Evolutionary conservation across 2,113 vertebrate species (phyloP).

Genomic region (Hydrolagus affinis): DNA sequence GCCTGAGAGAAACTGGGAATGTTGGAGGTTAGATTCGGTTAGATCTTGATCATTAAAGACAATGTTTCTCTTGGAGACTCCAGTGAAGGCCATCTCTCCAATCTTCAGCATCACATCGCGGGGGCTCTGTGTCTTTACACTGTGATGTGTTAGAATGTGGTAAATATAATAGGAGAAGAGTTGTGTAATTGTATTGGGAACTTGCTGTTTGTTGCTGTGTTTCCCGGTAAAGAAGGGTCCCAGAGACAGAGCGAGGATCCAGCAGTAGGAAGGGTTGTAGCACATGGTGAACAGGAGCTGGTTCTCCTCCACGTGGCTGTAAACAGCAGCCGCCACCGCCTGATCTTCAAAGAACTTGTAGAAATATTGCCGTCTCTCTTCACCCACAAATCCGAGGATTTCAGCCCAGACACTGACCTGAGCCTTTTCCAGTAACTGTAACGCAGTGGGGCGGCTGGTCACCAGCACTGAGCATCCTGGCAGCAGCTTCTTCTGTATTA

Average conservation of each 20-base stretch:
- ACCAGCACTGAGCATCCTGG: no score
- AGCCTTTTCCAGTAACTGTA: no score
- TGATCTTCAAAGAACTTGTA: constrained; percentile 46
- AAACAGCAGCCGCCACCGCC: constrained; percentile 35
- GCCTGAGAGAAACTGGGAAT: neutral
- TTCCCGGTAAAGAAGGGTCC: constrained; percentile 34
- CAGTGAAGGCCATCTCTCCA: constrained; percentile 41
- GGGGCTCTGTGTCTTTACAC: constrained; percentile 9
- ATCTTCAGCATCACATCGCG: constrained; percentile 41
- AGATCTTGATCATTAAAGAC: constrained; percentile 41
- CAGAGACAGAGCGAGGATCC: constrained; percentile 50
- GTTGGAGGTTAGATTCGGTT: constrained; percentile 37
- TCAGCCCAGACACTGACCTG: constrained; percentile 41
- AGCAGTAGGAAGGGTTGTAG: constrained; percentile 56
- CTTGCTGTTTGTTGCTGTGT: constrained; percentile 34
- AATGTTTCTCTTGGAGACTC: constrained; percentile 12
- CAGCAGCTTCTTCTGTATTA: constrained; percentile 37
- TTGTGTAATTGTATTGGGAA: constrained; percentile 52
- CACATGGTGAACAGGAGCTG: constrained; percentile 51
- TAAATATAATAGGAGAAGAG: constrained; percentile 40
- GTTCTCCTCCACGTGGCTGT: constrained; percentile 47
- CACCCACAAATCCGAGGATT: constrained; percentile 50
- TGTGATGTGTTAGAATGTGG: constrained; percentile 32
- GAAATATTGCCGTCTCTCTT: constrained; percentile 50
- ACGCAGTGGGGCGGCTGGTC: no score